Evolutionary conservation across 2,797 vertebrate genomes (phyloP).

Genomic region (Macropodus opercularis): DNA sequence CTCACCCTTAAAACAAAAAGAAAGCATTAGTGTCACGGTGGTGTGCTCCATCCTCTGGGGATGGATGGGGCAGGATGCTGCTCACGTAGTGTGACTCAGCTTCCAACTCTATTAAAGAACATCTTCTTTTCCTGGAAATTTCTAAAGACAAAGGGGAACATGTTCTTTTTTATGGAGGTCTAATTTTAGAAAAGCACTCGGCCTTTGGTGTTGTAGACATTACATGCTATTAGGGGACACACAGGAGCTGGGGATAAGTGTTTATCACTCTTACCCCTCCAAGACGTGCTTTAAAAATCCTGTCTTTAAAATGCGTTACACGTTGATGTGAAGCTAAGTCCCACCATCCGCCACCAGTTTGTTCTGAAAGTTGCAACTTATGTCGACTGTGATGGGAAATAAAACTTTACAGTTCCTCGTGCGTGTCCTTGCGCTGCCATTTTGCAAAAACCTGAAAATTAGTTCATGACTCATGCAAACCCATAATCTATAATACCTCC

Average conservation of each 20-base stretch:
- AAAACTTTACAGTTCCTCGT: too few species aligned
- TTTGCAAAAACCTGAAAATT: too few species aligned
- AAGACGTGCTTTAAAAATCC: too few species aligned
- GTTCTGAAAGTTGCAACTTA: too few species aligned
- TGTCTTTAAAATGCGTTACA: too few species aligned
- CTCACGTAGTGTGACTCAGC: conserved; percentile 2
- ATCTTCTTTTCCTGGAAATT: neutral
- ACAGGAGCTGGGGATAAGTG: too few species aligned
- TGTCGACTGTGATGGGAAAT: too few species aligned
- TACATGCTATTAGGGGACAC: neutral
- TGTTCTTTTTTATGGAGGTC: neutral
- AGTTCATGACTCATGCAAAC: neutral
- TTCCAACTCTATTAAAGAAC: conserved; percentile 1
- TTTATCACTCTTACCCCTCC: too few species aligned
- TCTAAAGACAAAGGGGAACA: neutral
- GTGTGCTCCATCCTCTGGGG: neutral
- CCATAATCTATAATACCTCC: neutral
- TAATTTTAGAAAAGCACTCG: neutral
- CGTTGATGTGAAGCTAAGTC: too few species aligned
- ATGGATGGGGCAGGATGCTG: too few species aligned
- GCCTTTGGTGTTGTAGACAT: neutral
- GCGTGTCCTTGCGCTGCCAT: too few species aligned
- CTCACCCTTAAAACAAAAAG: conserved; percentile 10
- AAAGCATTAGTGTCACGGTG: neutral
- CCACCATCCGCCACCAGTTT: too few species aligned